A percentile compares a stretch with the other conserved stretches of the same genome.
These are phyloP conservation scores for Nycticebus coucang DNA, from an alignment of 2,113 vertebrate genomes.

Conservation along the genomic window DNA sequence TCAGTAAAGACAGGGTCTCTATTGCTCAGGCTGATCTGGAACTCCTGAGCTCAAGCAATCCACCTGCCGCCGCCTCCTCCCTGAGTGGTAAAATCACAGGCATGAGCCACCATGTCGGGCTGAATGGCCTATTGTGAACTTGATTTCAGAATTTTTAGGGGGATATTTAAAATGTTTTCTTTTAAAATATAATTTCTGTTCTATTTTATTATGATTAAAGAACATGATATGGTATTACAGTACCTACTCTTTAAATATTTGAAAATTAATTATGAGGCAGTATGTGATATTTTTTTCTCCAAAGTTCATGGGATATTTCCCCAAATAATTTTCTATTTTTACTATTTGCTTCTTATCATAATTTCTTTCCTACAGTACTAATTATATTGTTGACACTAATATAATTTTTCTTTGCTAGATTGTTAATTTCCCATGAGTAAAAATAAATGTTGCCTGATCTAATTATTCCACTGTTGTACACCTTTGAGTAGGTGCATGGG, in stretches of 20 bases:
- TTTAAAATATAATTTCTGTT: neutral
- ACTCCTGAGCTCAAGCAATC: too few species aligned
- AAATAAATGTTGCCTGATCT: neutral
- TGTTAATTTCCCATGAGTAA: neutral
- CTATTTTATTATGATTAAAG: neutral
- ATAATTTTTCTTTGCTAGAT: neutral
- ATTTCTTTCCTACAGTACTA: neutral
- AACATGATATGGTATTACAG: neutral
- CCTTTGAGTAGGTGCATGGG: neutral
- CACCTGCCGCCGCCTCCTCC: too few species aligned
- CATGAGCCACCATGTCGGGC: too few species aligned
- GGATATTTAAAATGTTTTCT: neutral
- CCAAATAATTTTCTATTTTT: neutral
- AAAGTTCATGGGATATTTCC: neutral
- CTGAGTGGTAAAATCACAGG: too few species aligned
- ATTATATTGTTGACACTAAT: neutral
- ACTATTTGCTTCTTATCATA: neutral
- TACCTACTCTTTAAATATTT: neutral
- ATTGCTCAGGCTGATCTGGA: too few species aligned
- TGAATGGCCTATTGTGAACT: neutral
- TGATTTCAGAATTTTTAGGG: neutral
- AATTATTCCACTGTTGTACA: neutral
- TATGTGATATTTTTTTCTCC: neutral
- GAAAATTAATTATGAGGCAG: neutral
- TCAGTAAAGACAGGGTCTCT: too few species aligned